phyloP scores from a whole-genome alignment of 2,888 invertebrate genomes.

The Polydrusus tereticollis region DNA sequence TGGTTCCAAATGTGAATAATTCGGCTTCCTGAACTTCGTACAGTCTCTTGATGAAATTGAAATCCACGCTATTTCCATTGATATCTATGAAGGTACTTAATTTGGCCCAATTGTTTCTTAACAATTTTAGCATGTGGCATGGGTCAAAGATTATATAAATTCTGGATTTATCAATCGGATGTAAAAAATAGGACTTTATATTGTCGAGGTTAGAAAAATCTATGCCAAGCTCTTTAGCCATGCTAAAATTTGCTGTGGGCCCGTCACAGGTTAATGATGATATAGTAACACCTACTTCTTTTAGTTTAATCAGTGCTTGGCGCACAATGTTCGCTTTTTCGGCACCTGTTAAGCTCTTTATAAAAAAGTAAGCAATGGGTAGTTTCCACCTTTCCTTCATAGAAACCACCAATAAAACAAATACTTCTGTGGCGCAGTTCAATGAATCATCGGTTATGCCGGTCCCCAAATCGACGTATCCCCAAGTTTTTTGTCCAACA shows the following conservation, averaged over 20 bases:
- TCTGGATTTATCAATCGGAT: slow-evolving; percentile 8
- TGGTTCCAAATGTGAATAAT: slow-evolving; percentile 10
- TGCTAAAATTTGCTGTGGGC: slow-evolving; percentile 41
- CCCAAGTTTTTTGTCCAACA: slow-evolving; percentile 44
- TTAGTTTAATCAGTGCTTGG: slow-evolving; percentile 37
- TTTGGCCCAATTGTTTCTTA: slow-evolving; percentile 27
- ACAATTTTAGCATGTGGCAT: slow-evolving; percentile 34
- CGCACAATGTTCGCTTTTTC: slow-evolving; percentile 48
- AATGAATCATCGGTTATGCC: slow-evolving; percentile 27
- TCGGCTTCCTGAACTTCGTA: neutral
- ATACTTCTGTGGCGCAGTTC: slow-evolving; percentile 48
- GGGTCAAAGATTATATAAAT: slow-evolving; percentile 29
- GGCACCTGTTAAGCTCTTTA: slow-evolving; percentile 44
- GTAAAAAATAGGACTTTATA: slow-evolving; percentile 12
- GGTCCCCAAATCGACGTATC: slow-evolving; percentile 47
- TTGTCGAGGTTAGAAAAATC: neutral
- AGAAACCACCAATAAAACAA: slow-evolving; percentile 52
- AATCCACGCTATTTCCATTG: neutral
- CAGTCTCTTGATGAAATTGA: neutral
- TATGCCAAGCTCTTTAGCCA: slow-evolving; percentile 29
- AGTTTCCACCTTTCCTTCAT: slow-evolving; percentile 52
- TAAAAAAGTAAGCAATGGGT: slow-evolving; percentile 54
- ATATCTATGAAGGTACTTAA: neutral
- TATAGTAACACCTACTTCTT: slow-evolving; percentile 43
- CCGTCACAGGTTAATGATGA: slow-evolving; percentile 52